Base-by-base conservation (phyloP, 2,113 vertebrate genomes). In the Dipodomys ordii region DNA sequence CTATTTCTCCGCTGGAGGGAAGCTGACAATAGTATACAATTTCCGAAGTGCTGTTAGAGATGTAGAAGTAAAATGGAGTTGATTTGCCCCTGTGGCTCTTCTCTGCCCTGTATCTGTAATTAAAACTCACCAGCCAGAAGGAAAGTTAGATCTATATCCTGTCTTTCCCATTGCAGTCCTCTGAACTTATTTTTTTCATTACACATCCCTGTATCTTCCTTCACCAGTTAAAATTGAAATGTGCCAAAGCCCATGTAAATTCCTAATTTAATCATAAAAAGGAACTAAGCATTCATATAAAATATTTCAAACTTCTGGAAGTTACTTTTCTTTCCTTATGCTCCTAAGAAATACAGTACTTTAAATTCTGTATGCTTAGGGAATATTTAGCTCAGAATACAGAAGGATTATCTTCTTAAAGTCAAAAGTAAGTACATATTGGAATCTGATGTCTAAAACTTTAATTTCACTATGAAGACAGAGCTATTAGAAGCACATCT, bases 381-480 rank as follows among this genome's bases (percentile, higher is more conserved):
- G 88, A 93, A 84, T 92, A 95, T 93, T 90, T 93, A 92, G 27
- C 78, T 2, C 64, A 72, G 71, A 18, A 80, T 85, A 60, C 13
- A 72, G 39, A 82, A 87, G 90, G 60, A 89, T 95, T 83, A 94
- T 95, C 79, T 91, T 88, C 88, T 88, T 85, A 86, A 27, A 6
- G 64, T 95, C 74, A 83, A 92, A 95, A 93, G 65, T 88, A 85
- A 96, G 71, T 73, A 68, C 25, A n/a, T 77, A 90, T 57, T 94
- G 20, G 57, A 94, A 94, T 95, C 25, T 16, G 67, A 60, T 92
- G 87, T 93, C 78, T 88, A n/a, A 96, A 85, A 35, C 32, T 57
- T 57, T 90, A 80, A 95, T 95, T 96, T 95, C 44, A 93, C 74
- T n/a, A 0, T 62, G 74, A 94, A 95, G 81, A 4, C 60, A 93